Conservation (phyloP, 2,113 vertebrate species). For the Protobothrops mucrosquamatus region DNA sequence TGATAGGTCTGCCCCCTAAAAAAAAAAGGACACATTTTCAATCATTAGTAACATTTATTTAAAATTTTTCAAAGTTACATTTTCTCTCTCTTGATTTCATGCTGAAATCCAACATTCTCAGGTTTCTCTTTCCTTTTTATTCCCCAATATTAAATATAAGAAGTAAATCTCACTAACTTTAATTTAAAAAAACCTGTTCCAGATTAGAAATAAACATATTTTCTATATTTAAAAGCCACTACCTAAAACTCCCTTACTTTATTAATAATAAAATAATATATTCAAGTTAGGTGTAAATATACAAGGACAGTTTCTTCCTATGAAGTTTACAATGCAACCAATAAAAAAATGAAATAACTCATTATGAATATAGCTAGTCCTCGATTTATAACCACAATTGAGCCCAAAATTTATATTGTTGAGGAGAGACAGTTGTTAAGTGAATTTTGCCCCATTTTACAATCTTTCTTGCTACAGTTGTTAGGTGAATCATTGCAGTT, state of each 20-base stretch:
- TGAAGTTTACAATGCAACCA: background rate
- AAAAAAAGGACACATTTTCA: conserved; percentile 36
- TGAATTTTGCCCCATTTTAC: background rate
- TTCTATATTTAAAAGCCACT: background rate
- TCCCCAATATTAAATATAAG: background rate
- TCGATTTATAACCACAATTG: background rate
- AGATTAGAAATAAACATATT: background rate
- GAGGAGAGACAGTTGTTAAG: background rate
- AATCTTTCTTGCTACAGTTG: background rate
- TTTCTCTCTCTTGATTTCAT: background rate
- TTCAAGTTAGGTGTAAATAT: background rate
- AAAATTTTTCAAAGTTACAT: background rate
- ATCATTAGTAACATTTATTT: background rate
- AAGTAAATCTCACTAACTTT: background rate
- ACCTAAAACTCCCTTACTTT: background rate
- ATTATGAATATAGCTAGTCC: background rate
- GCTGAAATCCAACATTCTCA: background rate
- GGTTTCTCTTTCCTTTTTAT: background rate
- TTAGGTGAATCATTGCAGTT: background rate
- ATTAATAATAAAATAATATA: background rate
- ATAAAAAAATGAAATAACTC: background rate
- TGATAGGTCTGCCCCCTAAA: conserved; percentile 93
- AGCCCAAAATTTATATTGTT: background rate
- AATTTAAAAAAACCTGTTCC: background rate
- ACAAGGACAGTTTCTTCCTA: background rate